A percentile compares a stretch with the other conserved stretches of the same genome.
phyloP scores from a whole-genome alignment of 1,140 invertebrate genomes.

The Leucophenga varia region DNA sequence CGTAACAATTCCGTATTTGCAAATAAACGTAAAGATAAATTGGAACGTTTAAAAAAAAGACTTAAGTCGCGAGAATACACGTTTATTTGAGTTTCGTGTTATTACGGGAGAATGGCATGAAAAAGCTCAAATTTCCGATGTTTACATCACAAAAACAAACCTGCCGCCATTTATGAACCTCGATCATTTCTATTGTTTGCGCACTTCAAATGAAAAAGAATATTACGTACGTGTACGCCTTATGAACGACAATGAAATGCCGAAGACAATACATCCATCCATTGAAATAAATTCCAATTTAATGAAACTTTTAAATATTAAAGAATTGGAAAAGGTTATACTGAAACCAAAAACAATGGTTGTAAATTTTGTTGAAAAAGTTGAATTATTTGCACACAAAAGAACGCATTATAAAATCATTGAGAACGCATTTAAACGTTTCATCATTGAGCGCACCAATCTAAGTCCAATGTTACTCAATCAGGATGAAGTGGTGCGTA shows the following conservation, averaged over 20 bases:
- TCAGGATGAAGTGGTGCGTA: conserved; percentile 60
- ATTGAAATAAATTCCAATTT: conserved; percentile 51
- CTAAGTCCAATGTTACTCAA: conserved; percentile 63
- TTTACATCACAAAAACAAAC: conserved; percentile 39
- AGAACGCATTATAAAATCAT: conserved; percentile 58
- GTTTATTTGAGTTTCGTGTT: conserved; percentile 44
- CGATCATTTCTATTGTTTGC: conserved; percentile 42
- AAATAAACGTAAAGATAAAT: conserved; percentile 41
- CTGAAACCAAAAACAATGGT: conserved; percentile 43
- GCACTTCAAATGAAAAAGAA: conserved; percentile 40
- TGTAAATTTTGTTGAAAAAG: conserved; percentile 57
- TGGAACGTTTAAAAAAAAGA: conserved; percentile 48
- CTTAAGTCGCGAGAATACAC: conserved; percentile 35
- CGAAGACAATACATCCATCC: conserved; percentile 39
- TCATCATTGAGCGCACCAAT: conserved; percentile 60
- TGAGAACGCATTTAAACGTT: conserved; percentile 63
- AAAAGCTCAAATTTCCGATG: conserved; percentile 49
- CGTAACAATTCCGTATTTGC: conserved; percentile 12
- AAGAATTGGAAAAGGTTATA: conserved; percentile 44
- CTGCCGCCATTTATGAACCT: conserved; percentile 46
- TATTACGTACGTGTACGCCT: conserved; percentile 48
- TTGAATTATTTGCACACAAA: conserved; percentile 61
- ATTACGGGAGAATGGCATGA: conserved; percentile 42
- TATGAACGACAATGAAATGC: conserved; percentile 20
- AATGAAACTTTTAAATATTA: conserved; percentile 46